These are phyloP conservation scores for Cerastis rubricosa DNA, from an alignment of 2,888 invertebrate species.

Conservation along the genomic window DNA sequence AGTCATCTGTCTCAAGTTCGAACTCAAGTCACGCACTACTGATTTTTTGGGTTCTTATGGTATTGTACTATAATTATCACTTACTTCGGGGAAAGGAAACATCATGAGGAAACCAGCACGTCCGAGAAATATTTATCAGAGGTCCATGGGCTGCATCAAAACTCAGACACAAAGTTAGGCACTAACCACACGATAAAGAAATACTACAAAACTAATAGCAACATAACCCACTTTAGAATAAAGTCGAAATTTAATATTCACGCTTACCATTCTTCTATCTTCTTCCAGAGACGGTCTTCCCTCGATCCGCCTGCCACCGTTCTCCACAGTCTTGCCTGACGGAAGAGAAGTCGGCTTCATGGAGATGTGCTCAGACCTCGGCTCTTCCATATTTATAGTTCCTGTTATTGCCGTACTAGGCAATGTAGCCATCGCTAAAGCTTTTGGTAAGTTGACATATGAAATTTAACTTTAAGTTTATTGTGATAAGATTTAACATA, in stretches of 20 bases:
- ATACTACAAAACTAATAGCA: neutral
- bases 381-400: constrained; percentile 96
- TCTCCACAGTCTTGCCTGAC: constrained; percentile 90
- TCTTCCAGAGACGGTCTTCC: constrained; percentile 93
- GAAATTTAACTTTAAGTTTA: neutral
- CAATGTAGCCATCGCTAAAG: constrained; percentile 98
- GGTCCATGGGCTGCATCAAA: too few relatives aligned
- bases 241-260: constrained; percentile 5
- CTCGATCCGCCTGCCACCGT: constrained; percentile 92
- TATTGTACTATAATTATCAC: too few relatives aligned
- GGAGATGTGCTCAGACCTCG: constrained; percentile 95
- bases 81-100: too few relatives aligned
- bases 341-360: constrained; percentile 91
- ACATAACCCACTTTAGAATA: neutral
- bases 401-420: constrained; percentile 98
- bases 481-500: neutral
- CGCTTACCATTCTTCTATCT: neutral
- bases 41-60: too few relatives aligned
- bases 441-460: constrained; percentile 93
- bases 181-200: too few relatives aligned
- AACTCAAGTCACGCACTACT: too few relatives aligned
- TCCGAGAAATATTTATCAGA: too few relatives aligned
- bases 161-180: too few relatives aligned
- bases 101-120: too few relatives aligned
- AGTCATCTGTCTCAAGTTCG: too few relatives aligned